Base-by-base conservation (phyloP, 1,140 invertebrate genomes). In the Drosophila repletoides region DNA sequence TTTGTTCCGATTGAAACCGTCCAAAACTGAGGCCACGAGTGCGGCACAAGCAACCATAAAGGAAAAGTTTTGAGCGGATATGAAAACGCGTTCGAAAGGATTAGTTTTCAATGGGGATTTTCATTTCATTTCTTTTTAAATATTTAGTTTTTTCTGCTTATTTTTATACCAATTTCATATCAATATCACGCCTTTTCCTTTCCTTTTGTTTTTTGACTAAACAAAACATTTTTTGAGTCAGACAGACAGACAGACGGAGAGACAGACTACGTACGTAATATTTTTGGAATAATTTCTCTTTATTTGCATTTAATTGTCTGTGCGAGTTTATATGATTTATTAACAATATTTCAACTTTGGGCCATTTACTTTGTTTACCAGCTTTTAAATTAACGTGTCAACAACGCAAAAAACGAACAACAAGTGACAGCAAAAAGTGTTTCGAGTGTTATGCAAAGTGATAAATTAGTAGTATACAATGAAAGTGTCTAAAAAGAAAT, bases 21-120 rank as follows among this genome's bases (percentile, higher is more conserved):
- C 88, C 88, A 89, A 89, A 89, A 89, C 88, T 89, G 88, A 89
- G 88, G 88, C 88, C 80, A 56, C 69, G 61, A 88, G 79, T 86
- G 72, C 21, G 70, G 79, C 51, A 33, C 12, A 63, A 73, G 56
- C 81, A 61, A 34, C 80, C 33, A 64, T 21, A 3, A 28, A 7
- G 17, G 34, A 41, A 28, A 45, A 22, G 26, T 29, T 26, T 26
- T 2, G 12, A 26, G 6, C 7, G 24, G 28, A 31, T 51, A 15
- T 5, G 19, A 53, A 29, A 21, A 38, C 9, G 17, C 5, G 38
- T 21, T n/a, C n/a, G n/a, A n/a, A n/a, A n/a, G n/a, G n/a, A n/a
- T n/a, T n/a, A n/a, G n/a, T n/a, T n/a, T n/a, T n/a, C n/a, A n/a
- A n/a, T n/a, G n/a, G n/a, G n/a, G 19, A 38, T 34, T 12, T 3